phyloP scores from a whole-genome alignment of 1,140 invertebrate genomes.

The Neotoxoptera formosana region DNA sequence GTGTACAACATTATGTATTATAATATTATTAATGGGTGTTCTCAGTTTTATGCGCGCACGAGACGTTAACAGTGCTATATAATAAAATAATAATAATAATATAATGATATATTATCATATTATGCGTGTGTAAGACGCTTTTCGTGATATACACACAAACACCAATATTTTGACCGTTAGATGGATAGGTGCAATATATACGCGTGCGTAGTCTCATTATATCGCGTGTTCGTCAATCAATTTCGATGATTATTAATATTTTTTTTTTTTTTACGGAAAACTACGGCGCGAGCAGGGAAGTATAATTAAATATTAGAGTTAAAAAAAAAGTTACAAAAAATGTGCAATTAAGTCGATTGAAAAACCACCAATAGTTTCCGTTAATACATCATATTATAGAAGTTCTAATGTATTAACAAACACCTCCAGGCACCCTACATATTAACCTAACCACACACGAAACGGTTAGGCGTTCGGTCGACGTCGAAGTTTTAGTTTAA shows the following conservation, averaged over 20 bases:
- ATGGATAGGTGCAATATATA: background rate
- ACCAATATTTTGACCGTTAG: background rate
- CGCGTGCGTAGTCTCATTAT: background rate
- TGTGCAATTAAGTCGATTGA: background rate
- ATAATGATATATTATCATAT: background rate
- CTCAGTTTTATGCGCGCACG: background rate
- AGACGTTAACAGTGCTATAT: background rate
- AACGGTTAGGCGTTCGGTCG: background rate
- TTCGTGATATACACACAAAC: background rate
- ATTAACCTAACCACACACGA: background rate
- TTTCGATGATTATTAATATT: background rate
- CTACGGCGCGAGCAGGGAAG: background rate
- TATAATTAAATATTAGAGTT: background rate
- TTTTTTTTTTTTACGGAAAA: background rate
- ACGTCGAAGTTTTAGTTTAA: background rate
- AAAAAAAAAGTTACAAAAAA: background rate
- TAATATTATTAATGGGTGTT: background rate
- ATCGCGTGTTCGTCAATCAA: background rate
- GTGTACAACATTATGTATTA: background rate
- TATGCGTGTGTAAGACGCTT: background rate
- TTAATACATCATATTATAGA: background rate
- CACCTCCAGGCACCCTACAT: background rate
- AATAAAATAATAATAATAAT: slow-evolving; percentile 7
- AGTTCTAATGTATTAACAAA: background rate
- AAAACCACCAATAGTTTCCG: background rate